Evolutionary conservation across 2,888 invertebrate genomes (phyloP), one percentile per base, ranked within the genome.

Genomic region (Morinoia aosen): DNA sequence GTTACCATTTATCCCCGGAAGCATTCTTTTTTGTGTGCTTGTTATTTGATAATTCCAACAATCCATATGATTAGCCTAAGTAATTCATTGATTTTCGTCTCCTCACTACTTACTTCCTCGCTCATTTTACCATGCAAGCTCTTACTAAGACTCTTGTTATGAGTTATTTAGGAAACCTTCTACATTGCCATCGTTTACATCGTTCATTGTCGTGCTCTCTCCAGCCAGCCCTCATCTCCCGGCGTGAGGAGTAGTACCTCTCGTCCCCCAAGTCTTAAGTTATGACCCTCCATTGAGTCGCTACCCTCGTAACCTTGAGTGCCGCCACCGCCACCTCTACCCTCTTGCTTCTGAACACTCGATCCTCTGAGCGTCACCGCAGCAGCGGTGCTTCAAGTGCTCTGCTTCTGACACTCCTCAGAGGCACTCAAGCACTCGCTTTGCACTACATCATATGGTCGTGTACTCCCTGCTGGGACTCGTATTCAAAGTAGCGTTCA

Each of bases 271-370:
- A 14, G 14, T 40, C 90, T 90, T 39, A 76, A 76, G 76, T 90
- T 90, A 90, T 90, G 90, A 90, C 40, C 39, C 90, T 90, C 76
- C 90, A 90, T 90, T 90, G 90, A 90, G 90, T 14, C 40, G 90
- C 90, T 90, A 90, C 90, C 90, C 90, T 48, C 48, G 48, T 48
- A 90, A 48, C 90, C 90, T 90, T 90, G 40, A 90, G 40, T 48
- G 90, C 90, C 19, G 39, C 90, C 90, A 19, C 90, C 33, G 64
- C 64, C 33, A 33, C 33, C 33, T 64, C 33, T 90, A 90, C 48
- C 39, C 90, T 90, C 40, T 90, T 90, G 90, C 48, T 90, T 39
- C 90, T 90, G 90, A 76, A 76, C 76, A 76, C 76, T 76, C 76
- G 76, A 76, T 76, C 25, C 76, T 76, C 76, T 76, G 25, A 76